Evolutionary conservation across 2,888 invertebrate species (phyloP).

Genomic region (Drosophila basisetae): DNA sequence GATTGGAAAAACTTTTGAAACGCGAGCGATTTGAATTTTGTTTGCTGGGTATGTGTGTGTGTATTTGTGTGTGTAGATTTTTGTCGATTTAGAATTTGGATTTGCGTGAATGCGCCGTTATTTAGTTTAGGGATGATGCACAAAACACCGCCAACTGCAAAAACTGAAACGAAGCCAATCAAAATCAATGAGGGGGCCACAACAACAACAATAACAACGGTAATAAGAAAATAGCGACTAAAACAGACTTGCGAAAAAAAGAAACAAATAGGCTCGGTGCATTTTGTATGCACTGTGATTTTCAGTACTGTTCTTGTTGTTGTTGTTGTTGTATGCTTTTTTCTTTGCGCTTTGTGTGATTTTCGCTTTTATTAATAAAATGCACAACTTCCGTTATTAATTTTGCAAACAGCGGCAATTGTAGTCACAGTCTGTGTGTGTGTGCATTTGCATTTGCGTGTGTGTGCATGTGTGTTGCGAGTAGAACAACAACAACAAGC

Average conservation of each 20-base stretch:
- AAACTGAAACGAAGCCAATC: constrained; percentile 49
- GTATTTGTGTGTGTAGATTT: constrained; percentile 36
- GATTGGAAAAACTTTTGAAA: constrained; percentile 31
- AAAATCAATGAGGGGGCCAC: constrained; percentile 50
- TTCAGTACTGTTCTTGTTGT: constrained; percentile 36
- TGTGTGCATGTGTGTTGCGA: constrained; percentile 1
- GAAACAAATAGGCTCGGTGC: constrained; percentile 36
- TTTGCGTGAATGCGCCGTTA: constrained; percentile 36
- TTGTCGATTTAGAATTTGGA: constrained; percentile 58
- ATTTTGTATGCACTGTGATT: constrained; percentile 37
- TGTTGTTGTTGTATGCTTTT: constrained; percentile 26
- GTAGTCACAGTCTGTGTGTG: constrained; percentile 17
- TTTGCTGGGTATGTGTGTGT: constrained; percentile 18
- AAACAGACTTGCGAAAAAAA: constrained; percentile 30
- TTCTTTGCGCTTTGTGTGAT: constrained; percentile 57
- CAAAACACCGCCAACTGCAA: constrained; percentile 60
- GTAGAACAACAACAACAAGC: constrained; percentile 50
- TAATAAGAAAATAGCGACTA: constrained; percentile 23
- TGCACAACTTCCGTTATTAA: constrained; percentile 85
- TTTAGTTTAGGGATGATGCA: constrained; percentile 46
- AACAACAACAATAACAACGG: constrained; percentile 24
- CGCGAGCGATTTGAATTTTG: constrained; percentile 11
- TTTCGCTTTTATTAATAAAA: constrained; percentile 83
- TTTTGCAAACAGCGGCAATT: constrained; percentile 79
- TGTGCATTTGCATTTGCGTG: constrained; percentile 14